Evolutionary conservation across 2,888 invertebrate species (phyloP).

Genomic region (Thymelicus sylvestris): DNA sequence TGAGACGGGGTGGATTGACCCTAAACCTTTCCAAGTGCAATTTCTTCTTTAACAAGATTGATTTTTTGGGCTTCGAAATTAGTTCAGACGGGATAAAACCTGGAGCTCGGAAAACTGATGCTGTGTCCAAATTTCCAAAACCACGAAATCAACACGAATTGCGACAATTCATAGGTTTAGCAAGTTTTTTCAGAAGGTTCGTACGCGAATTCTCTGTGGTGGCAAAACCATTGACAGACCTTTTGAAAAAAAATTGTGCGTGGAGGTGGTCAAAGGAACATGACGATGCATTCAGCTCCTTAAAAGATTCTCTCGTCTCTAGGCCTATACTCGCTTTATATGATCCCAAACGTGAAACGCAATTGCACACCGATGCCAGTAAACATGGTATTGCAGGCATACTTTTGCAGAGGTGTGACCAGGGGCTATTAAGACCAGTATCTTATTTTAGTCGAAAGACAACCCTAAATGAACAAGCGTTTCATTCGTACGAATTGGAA

Average conservation of each 20-base stretch:
- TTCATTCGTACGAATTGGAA: conserved; percentile 12
- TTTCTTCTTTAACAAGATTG: too few relatives aligned
- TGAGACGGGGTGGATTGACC: too few relatives aligned
- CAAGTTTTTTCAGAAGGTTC: neutral
- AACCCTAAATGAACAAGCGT: neutral
- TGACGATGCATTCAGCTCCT: neutral
- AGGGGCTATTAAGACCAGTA: neutral
- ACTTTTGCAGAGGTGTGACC: neutral
- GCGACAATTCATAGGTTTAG: neutral
- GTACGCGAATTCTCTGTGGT: neutral
- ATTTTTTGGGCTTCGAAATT: too few relatives aligned
- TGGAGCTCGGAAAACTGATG: too few relatives aligned
- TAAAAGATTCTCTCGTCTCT: neutral
- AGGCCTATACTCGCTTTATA: neutral
- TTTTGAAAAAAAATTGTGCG: neutral
- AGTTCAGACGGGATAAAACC: too few relatives aligned
- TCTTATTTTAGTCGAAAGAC: conserved; percentile 16
- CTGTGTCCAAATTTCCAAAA: neutral
- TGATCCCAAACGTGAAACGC: neutral
- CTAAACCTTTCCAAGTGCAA: too few relatives aligned
- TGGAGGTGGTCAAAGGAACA: neutral
- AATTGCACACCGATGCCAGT: neutral
- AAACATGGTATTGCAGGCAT: neutral
- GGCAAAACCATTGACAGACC: neutral
- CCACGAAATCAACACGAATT: neutral